phyloP scores from a whole-genome alignment of 2,113 vertebrate species.

The Pongo abelii region DNA sequence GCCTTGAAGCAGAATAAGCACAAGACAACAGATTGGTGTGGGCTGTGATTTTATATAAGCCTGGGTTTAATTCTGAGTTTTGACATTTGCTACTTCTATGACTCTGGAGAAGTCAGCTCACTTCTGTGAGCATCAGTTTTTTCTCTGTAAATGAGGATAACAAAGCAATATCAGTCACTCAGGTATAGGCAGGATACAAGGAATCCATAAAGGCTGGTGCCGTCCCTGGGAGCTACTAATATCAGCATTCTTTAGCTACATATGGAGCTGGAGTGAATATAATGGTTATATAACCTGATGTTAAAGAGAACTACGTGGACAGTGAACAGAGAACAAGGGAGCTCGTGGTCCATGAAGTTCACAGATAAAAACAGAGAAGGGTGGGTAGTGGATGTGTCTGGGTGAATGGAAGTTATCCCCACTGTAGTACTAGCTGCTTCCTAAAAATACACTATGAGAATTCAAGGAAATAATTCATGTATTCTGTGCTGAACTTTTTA shows the following conservation, averaged over 20 bases:
- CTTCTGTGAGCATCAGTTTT: not conserved
- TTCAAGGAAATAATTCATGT: not conserved
- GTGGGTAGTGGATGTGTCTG: rapidly evolving
- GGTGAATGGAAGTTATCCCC: not conserved
- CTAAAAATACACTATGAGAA: not conserved
- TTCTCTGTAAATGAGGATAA: not conserved
- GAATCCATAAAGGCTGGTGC: not conserved
- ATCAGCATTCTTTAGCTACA: not conserved
- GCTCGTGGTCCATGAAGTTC: not conserved
- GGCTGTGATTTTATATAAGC: not conserved
- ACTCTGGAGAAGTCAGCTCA: not conserved
- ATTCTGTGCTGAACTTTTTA: not conserved
- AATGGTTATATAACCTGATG: not conserved
- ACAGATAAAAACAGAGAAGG: not conserved
- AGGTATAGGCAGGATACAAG: not conserved
- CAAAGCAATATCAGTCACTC: rapidly evolving
- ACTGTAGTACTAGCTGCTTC: not conserved
- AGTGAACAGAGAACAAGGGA: not conserved
- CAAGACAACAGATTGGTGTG: not conserved
- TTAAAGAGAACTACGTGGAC: not conserved
- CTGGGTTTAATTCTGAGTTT: not conserved
- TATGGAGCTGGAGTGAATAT: not conserved
- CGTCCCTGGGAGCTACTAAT: not conserved
- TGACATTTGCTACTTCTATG: not conserved
- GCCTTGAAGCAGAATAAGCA: not conserved